A percentile compares a stretch with the other conserved stretches of the same genome.
Evolutionary conservation across 2,113 vertebrate species (phyloP).

Genomic region (Eulemur rufifrons): DNA sequence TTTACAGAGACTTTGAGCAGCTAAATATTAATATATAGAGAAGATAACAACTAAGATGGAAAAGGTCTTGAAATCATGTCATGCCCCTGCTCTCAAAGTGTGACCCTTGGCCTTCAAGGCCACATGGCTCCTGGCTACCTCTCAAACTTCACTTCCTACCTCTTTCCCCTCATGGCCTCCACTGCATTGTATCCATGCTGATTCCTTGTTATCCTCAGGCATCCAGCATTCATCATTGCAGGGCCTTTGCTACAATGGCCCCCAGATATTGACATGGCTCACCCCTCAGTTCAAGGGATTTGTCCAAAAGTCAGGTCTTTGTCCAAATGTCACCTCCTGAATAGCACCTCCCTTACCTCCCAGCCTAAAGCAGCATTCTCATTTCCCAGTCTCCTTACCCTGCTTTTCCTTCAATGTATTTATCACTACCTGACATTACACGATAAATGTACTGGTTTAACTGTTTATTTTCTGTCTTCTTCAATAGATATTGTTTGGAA

Average conservation of each 20-base stretch:
- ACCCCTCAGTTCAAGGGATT: neutral
- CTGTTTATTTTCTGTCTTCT: neutral
- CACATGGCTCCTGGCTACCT: neutral
- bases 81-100: neutral
- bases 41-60: neutral
- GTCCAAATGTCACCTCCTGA: neutral
- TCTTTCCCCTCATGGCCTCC: neutral
- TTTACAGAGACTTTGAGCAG: neutral
- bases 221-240: neutral
- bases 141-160: neutral
- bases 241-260: neutral
- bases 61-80: neutral
- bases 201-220: neutral
- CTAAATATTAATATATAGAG: neutral
- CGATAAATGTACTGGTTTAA: neutral
- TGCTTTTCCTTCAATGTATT: neutral
- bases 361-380: neutral
- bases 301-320: neutral
- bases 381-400: neutral
- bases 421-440: neutral
- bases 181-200: no score
- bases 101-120: neutral
- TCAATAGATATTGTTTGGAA: neutral
- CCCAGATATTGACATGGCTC: rapidly evolving
- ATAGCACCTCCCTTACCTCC: neutral